These are phyloP conservation scores for Antigone vipio DNA, from an alignment of 2,113 vertebrate species.

Conservation along the genomic window DNA sequence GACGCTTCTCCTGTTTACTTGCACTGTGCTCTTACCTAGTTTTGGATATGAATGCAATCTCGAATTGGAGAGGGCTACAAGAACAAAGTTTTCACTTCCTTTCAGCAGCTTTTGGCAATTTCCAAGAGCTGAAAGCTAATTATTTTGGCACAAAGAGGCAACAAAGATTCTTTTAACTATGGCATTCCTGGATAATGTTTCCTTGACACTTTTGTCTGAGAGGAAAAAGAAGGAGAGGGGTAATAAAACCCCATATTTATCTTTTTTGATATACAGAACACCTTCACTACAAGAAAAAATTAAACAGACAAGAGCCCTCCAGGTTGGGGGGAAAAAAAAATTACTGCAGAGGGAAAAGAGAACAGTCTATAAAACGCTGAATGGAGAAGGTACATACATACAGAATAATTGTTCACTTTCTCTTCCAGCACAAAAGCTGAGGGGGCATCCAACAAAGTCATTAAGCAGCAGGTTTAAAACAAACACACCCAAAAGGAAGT, in stretches of 20 bases:
- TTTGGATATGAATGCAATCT: not conserved
- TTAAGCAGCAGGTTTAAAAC: slow-evolving; percentile 52
- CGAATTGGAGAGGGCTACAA: not conserved
- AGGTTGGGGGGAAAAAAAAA: not conserved
- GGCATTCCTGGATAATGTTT: not conserved
- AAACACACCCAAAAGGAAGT: slow-evolving; percentile 51
- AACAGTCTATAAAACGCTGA: not conserved
- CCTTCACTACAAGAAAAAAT: not conserved
- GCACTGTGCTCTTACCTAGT: not conserved
- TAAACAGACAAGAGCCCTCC: not conserved
- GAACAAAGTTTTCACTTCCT: not conserved
- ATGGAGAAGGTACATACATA: not conserved
- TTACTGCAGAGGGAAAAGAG: not conserved
- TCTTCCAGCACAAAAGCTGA: not conserved
- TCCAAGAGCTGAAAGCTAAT: not conserved
- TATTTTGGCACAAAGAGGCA: not conserved
- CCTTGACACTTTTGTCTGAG: not conserved
- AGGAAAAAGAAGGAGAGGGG: not conserved
- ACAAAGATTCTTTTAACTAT: not conserved
- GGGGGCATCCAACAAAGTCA: slow-evolving; percentile 37
- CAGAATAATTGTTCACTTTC: slow-evolving; percentile 19
- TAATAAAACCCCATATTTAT: not conserved
- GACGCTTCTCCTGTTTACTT: not conserved
- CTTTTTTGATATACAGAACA: not conserved
- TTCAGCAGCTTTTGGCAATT: not conserved